A percentile compares a stretch with the other conserved stretches of the same genome.
Conservation (phyloP, 2,113 vertebrate genomes). For the Phycodurus eques region DNA sequence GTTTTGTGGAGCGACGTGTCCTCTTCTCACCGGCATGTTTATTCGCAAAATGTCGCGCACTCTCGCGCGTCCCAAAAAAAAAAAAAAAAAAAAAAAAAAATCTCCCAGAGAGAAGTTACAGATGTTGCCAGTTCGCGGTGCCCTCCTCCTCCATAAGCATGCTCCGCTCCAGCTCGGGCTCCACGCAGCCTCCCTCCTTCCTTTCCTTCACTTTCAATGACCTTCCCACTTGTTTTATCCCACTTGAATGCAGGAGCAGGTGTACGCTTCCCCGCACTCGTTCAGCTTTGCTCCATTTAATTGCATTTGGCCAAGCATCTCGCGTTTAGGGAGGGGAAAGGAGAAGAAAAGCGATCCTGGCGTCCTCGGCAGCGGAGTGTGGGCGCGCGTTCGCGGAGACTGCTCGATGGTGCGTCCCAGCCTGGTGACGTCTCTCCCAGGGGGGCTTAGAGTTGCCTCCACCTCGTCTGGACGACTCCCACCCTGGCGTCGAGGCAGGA, state of each 20-base stretch:
- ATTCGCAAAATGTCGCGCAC: conserved; percentile 60
- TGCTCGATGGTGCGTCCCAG: conserved; percentile 66
- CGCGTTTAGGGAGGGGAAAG: conserved; percentile 60
- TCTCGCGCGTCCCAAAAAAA: conserved; percentile 36
- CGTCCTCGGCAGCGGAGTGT: conserved; percentile 71
- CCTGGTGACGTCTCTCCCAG: conserved; percentile 76
- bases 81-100: conserved; percentile 18
- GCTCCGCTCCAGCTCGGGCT: conserved; percentile 33
- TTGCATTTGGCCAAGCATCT: conserved; percentile 78
- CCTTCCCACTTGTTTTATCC: conserved; percentile 56
- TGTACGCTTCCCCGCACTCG: conserved; percentile 61
- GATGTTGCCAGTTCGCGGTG: conserved; percentile 68
- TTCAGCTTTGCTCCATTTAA: conserved; percentile 62
- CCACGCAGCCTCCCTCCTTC: conserved; percentile 38
- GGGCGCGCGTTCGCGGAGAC: conserved; percentile 70
- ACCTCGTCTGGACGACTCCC: conserved; percentile 73
- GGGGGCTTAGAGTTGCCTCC: conserved; percentile 73
- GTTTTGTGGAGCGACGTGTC: conserved; percentile 98
- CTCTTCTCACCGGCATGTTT: conserved; percentile 98
- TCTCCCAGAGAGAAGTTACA: conserved; percentile 73
- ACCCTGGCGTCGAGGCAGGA: conserved; percentile 32
- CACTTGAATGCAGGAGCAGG: conserved; percentile 51
- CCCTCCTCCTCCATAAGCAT: conserved; percentile 75
- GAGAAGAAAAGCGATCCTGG: conserved; percentile 65
- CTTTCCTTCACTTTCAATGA: conserved; percentile 55